Conservation (phyloP, 1,140 invertebrate species). For the Musca vetustissima region DNA sequence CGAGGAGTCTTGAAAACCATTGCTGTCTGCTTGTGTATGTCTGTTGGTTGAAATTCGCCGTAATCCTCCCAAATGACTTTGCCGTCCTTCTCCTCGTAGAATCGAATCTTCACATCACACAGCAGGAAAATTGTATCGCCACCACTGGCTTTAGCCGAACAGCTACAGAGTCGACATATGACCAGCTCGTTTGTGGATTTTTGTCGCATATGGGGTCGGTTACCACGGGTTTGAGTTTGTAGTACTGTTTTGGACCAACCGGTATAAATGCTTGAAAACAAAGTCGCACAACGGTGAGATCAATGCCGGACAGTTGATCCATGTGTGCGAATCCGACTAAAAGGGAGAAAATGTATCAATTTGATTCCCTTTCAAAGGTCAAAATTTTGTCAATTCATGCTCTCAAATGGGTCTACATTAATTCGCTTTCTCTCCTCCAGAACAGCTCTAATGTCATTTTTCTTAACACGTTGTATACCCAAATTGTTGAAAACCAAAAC, state of each 20-base stretch:
- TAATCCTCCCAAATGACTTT: conserved; percentile 79
- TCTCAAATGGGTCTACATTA: conserved; percentile 90
- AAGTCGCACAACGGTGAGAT: conserved; percentile 88
- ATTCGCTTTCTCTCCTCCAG: conserved; percentile 79
- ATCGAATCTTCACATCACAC: conserved; percentile 88
- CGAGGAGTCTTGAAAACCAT: conserved; percentile 82
- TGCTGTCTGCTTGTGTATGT: conserved; percentile 93
- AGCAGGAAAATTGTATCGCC: conserved; percentile 88
- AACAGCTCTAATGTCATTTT: conserved; percentile 87
- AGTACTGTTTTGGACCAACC: conserved; percentile 72
- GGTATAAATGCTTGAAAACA: conserved; percentile 94
- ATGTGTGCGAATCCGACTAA: conserved; percentile 86
- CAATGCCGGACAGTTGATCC: conserved; percentile 79
- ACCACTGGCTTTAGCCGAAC: conserved; percentile 75
- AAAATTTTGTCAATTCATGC: conserved; percentile 74
- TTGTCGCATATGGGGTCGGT: conserved; percentile 94
- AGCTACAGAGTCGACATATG: conserved; percentile 73
- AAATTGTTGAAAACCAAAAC: too few species aligned
- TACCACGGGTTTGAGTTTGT: conserved; percentile 79
- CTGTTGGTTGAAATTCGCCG: conserved; percentile 81
- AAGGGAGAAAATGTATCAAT: conserved; percentile 48
- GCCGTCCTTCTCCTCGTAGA: conserved; percentile 81
- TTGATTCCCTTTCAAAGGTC: neutral
- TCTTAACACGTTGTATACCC: conserved; percentile 98
- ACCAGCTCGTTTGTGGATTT: conserved; percentile 89